These are phyloP conservation scores for Halcyon leucocephala DNA, from an alignment of 2,797 vertebrate genomes.

Conservation along the genomic window DNA sequence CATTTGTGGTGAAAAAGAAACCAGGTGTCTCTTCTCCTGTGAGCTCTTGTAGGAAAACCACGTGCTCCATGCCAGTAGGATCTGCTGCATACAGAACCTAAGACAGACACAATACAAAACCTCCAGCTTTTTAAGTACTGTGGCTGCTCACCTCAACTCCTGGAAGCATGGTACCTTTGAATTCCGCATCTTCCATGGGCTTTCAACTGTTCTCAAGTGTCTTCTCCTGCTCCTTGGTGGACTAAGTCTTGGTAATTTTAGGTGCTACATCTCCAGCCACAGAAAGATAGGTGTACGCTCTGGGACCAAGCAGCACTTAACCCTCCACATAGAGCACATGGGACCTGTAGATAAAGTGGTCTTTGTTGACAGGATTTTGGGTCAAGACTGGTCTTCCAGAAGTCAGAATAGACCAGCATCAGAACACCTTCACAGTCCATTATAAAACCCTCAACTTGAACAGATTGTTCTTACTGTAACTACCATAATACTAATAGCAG, in stretches of 20 bases:
- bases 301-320: background rate
- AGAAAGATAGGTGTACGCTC: background rate
- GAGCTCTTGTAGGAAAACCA: background rate
- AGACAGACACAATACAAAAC: background rate
- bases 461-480: constrained; percentile 10
- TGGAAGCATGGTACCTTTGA: background rate
- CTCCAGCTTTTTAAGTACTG: background rate
- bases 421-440: constrained; percentile 14
- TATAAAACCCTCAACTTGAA: constrained; percentile 12
- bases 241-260: background rate
- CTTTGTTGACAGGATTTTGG: background rate
- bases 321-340: background rate
- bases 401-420: background rate
- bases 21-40: background rate
- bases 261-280: background rate
- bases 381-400: background rate
- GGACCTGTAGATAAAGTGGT: background rate
- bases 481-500: constrained; percentile 34
- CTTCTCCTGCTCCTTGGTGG: background rate
- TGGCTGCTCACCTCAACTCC: background rate
- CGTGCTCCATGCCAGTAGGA: background rate
- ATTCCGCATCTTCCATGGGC: background rate
- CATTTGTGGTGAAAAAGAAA: background rate
- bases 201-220: background rate
- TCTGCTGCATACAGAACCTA: background rate